Evolutionary conservation across 2,113 vertebrate genomes (phyloP), one percentile per base, ranked within the genome.

Genomic region (Tylochromis polylepis): DNA sequence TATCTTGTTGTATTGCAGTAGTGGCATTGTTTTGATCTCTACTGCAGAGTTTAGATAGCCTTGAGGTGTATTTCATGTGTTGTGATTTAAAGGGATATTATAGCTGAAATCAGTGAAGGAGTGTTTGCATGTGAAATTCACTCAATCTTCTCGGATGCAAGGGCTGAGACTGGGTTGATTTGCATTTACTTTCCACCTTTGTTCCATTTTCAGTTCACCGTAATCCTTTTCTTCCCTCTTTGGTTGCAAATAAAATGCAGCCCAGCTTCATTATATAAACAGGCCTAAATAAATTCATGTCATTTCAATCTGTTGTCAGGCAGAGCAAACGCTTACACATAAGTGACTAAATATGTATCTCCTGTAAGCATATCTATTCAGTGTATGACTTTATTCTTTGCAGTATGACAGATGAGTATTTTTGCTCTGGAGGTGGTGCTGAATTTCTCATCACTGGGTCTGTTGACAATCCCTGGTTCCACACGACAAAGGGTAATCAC

Each of bases 401-500:
- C 58, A 43, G 38, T 51, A 1, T 77, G 84, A 91, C 56, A 72
- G 81, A 92, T 85, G 36, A 78, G 84, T 10, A 16, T 87, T 59
- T 75, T 24, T 20, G 34, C 60, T 72, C 49, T 81, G 70, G 79
- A 86, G 79, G 29, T 51, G n/a, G 24, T 10, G 59, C 11, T 49
- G 59, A 70, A 59, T 60, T 43, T 70, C 41, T 79, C 36, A 60
- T 82, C 38, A 36, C 18, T 22, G 51, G 80, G 67, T 56, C n/a
- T 62, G 58, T 81, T 89, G 58, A 70, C 62, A 75, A 5, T 31
- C 65, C 11, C 27, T 0, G 34, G 38, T 85, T 83, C 46, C 58
- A 89, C 84, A 88, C 85, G 84, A 43, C 18, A 78, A 81, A 86
- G 49, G 79, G 38, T 82, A 60, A 91, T 89, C 88, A 83, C 8